Percentiles rank a stretch among this genome's conserved stretches.
These are phyloP conservation scores for Paratrypauchen microcephalus DNA, from an alignment of 2,797 vertebrate genomes.

Conservation along the genomic window DNA sequence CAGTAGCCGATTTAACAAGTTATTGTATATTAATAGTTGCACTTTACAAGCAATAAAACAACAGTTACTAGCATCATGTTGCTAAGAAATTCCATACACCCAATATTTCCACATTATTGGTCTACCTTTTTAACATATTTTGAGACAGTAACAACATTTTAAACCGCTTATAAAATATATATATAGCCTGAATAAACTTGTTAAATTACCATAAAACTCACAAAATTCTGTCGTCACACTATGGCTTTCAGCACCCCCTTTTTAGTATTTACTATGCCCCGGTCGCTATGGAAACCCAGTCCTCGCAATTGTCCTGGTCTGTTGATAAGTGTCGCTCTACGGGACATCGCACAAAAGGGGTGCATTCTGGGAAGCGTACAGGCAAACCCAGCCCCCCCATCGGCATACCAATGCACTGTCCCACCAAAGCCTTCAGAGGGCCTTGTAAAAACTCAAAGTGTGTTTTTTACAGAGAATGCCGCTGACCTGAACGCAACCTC, in stretches of 20 bases:
- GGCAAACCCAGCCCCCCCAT: constrained; percentile 2
- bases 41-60: constrained; percentile 7
- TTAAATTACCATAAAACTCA: constrained; percentile 8
- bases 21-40: not conserved
- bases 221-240: constrained; percentile 31
- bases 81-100: not conserved
- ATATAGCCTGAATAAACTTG: not conserved
- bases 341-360: constrained; percentile 62
- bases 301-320: constrained; percentile 46
- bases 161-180: not conserved
- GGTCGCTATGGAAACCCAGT: constrained; percentile 58
- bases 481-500: constrained; percentile 24
- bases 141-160: not conserved
- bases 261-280: constrained; percentile 31
- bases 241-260: constrained; percentile 3
- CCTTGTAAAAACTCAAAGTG: constrained; percentile 22
- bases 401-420: not conserved
- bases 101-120: not conserved
- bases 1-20: not conserved
- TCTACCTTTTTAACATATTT: not conserved
- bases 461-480: constrained; percentile 8
- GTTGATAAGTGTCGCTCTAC: constrained; percentile 47
- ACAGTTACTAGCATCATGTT: not conserved
- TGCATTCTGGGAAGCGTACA: constrained; percentile 44
- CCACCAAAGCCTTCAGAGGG: not conserved